A percentile compares a stretch with the other conserved stretches of the same genome.
Conservation (phyloP, 2,113 vertebrate genomes). For the Butorides virescens region DNA sequence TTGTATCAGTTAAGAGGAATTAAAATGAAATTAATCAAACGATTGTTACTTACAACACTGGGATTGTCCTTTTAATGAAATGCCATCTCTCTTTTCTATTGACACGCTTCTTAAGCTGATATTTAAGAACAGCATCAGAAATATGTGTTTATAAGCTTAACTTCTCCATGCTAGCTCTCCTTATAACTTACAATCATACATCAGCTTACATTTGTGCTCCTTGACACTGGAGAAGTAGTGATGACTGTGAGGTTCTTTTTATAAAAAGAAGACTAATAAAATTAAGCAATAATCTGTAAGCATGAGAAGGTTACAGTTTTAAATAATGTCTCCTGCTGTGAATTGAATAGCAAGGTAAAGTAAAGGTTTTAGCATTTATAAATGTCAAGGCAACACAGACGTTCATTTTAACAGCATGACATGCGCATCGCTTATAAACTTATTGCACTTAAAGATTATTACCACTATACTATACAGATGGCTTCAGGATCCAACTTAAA, state of each 20-base stretch:
- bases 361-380: constrained; percentile 47
- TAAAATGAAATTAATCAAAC: background rate
- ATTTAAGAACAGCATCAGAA: background rate
- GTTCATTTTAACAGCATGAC: constrained; percentile 14
- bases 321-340: constrained; percentile 16
- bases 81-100: background rate
- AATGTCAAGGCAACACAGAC: constrained; percentile 27
- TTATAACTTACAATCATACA: background rate
- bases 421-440: background rate
- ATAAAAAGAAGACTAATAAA: constrained; percentile 34
- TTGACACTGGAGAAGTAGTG: background rate
- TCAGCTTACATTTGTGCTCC: background rate
- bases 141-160: background rate
- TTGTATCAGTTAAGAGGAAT: background rate
- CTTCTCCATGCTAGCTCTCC: background rate
- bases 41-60: background rate
- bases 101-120: background rate
- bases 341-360: constrained; percentile 34
- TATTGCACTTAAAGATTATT: background rate
- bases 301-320: background rate
- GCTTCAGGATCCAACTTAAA: background rate
- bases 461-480: background rate
- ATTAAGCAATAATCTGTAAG: constrained; percentile 19
- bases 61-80: background rate
- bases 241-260: background rate